Evolutionary conservation across 1,140 invertebrate species (phyloP), one percentile per base, ranked within the genome.

Genomic region (Eufriesea mexicana): DNA sequence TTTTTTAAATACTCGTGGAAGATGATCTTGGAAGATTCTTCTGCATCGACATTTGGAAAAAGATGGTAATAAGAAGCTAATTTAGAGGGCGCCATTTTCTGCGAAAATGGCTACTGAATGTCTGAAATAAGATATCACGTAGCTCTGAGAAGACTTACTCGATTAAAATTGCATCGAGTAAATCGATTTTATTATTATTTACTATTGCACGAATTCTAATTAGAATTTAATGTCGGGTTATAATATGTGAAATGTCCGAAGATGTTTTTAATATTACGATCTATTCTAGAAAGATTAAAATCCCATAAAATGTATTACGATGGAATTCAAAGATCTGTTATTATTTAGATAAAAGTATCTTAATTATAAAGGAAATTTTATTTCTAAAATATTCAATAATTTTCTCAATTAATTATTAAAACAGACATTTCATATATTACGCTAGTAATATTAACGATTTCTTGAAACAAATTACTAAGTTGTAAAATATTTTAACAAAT

Each of bases 1-100:
- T 62, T 80, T 70, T 51, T 16, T 51, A 51, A 14, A 14, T 51
- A 14, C 12, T 51, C 12, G 9, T n/a, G 6, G 25, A 54, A 51
- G 25, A 66, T 10, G 49, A 70, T 64, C 9, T 62, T 23, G 47
- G 54, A 72, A 79, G 59, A 49, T 67, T 73, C 54, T 77, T 62
- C 23, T n/a, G n/a, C 18, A 57, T 16, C 45, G 18, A 20, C 25
- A 5, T 49, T 35, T 64, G 16, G 12, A 64, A 45, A 35, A 6
- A 23, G 5, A 4, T 1, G 23, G 20, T 57, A 57, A 54, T 54
- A 12, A 54, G 1, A 54, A 54, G 14, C 16, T 16, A 14, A 54
- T 18, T 54, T 54, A 54, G 14, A 16, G 12, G 16, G 16, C 2
- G 16, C 12, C 47, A 49, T 54, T 18, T 18, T 54, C 5, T 18